phyloP scores from a whole-genome alignment of 2,113 vertebrate genomes.

The Kryptolebias marmoratus region DNA sequence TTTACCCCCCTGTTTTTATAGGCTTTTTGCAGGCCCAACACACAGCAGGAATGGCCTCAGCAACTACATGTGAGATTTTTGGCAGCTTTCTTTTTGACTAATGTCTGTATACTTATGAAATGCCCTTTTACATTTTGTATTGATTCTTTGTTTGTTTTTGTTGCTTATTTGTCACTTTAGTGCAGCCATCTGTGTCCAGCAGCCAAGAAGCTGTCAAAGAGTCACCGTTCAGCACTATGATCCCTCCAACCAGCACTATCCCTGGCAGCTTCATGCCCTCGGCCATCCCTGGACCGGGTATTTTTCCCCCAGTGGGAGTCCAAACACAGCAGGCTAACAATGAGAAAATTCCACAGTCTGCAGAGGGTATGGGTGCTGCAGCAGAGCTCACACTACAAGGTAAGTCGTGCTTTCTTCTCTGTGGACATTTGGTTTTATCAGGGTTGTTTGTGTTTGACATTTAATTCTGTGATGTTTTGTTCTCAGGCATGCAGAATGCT shows the following conservation, averaged over 20 bases:
- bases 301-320: constrained; percentile 87
- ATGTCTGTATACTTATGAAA: background rate
- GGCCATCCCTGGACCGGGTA: constrained; percentile 83
- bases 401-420: constrained; percentile 57
- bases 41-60: constrained; percentile 80
- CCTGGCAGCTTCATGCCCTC: constrained; percentile 88
- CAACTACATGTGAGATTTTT: constrained; percentile 85
- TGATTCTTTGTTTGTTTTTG: background rate
- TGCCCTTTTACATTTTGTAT: background rate
- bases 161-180: constrained; percentile 68
- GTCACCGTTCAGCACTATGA: constrained; percentile 86
- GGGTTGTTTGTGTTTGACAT: background rate
- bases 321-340: constrained; percentile 75
- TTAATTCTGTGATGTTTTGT: constrained; percentile 15
- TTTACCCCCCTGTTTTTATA: constrained; percentile 48
- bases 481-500: constrained; percentile 88
- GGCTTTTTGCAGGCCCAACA: constrained; percentile 93
- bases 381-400: constrained; percentile 87
- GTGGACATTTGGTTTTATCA: no score
- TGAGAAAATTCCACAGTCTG: constrained; percentile 85
- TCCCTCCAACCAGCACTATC: constrained; percentile 86
- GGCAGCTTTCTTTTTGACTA: background rate
- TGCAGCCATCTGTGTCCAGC: constrained; percentile 86
- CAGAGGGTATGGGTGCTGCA: constrained; percentile 85
- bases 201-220: constrained; percentile 90